Conservation (phyloP, 1,140 invertebrate genomes). For the Anoplophora glabripennis region DNA sequence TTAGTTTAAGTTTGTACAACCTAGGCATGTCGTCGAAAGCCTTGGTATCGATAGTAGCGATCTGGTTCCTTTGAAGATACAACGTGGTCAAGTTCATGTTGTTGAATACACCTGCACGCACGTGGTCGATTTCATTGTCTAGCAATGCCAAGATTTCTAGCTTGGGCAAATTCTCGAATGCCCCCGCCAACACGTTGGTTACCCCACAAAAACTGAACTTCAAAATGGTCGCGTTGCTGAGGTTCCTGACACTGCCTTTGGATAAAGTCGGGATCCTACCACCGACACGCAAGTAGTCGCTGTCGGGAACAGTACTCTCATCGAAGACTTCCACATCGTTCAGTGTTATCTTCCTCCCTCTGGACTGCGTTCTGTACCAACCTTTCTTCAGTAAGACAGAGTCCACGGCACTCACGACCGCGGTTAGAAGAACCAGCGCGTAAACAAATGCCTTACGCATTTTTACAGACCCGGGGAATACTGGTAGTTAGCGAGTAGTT, state of each 20-base stretch:
- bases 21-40: slow-evolving; percentile 43
- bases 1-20: slow-evolving; percentile 36
- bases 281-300: slow-evolving; percentile 16
- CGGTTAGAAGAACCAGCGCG: too few species aligned
- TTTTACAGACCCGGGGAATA: too few species aligned
- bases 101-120: slow-evolving; percentile 43
- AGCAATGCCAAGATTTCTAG: slow-evolving; percentile 33
- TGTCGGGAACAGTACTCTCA: slow-evolving; percentile 9
- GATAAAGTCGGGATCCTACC: slow-evolving; percentile 29
- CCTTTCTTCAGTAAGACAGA: slow-evolving; percentile 11
- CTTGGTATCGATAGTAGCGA: slow-evolving; percentile 33
- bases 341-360: slow-evolving; percentile 10
- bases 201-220: slow-evolving; percentile 34
- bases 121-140: slow-evolving; percentile 35
- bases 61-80: slow-evolving; percentile 39
- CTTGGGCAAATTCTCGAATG: slow-evolving; percentile 40
- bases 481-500: too few species aligned
- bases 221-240: slow-evolving; percentile 32
- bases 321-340: slow-evolving; percentile 12
- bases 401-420: too few species aligned
- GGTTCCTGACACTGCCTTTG: slow-evolving; percentile 31
- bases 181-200: slow-evolving; percentile 29
- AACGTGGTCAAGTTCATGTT: slow-evolving; percentile 32
- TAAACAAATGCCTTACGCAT: too few species aligned
- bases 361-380: slow-evolving; percentile 15